These are phyloP conservation scores for Masnerella sp. DNA, from an alignment of 2,888 invertebrate species.

Conservation along the genomic window DNA sequence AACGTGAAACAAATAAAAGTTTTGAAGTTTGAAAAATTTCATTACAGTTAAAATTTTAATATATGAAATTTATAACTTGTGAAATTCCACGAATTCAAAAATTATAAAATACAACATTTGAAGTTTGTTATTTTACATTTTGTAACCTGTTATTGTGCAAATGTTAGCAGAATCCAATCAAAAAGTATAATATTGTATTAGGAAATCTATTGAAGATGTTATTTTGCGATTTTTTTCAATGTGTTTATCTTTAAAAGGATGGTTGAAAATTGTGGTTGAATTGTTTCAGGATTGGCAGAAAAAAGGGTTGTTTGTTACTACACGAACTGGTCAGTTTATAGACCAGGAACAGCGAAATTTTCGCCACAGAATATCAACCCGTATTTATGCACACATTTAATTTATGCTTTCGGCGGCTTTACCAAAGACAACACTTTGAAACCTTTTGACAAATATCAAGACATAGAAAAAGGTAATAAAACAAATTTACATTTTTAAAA, in stretches of 20 bases:
- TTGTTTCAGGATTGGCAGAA: constrained; percentile 79
- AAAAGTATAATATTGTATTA: not conserved
- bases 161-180: not conserved
- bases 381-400: constrained; percentile 94
- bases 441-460: constrained; percentile 96
- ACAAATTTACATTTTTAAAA: constrained; percentile 7
- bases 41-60: not conserved
- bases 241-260: not conserved
- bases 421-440: constrained; percentile 94
- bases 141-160: not conserved
- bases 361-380: constrained; percentile 97
- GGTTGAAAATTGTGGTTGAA: not conserved
- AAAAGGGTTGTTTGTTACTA: constrained; percentile 93
- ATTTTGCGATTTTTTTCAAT: too few species aligned
- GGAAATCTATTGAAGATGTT: too few species aligned
- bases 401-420: constrained; percentile 95
- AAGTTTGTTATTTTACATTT: too few species aligned
- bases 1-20: too few species aligned
- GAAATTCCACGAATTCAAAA: too few species aligned
- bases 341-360: constrained; percentile 93
- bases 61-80: not conserved
- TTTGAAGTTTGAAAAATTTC: too few species aligned
- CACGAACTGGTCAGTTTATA: constrained; percentile 95
- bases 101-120: too few species aligned
- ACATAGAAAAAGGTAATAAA: constrained; percentile 91